Base-by-base conservation (phyloP, 1,140 invertebrate species). In the Protaetia brevitarsis region DNA sequence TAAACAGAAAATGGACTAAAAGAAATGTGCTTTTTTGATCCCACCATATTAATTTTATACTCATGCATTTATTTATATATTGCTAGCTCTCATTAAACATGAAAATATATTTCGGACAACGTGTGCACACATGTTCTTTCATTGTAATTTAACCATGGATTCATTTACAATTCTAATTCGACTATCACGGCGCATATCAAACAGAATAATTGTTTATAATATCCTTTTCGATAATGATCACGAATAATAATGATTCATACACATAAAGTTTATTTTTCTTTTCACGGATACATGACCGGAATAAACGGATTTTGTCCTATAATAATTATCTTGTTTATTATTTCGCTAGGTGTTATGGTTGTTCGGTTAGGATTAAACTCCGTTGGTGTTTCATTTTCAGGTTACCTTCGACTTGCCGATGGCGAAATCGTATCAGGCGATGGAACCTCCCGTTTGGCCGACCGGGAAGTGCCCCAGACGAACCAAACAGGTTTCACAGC, bases 381-480 rank as follows among this genome's bases (percentile, higher is more conserved):
- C n/a, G n/a, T 45, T 13, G 16, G 16, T 45, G 13, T 45, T 45
- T 45, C 0, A 45, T 19, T 45, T 45, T 13, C 23, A 45, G 41
- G 41, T 45, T 21, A 45, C 1, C 41, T 45, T 13, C 13, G n/a
- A 19, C 3, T 45, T 45, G 41, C 16, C 41, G 41, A 37, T 19
- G 41, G 41, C 41, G 5, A 45, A 45, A 2, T 21, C 41, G 41
- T 19, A 45, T 45, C 16, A 19, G 13, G 23, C 41, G 3, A 19
- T 45, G 16, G 41, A 45, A 45, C 41, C 41, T 45, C 41, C 41
- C 13, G 41, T 58, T 28, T 8, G 26, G 4, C 4, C 56, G 28
- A 58, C 11, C 21, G 56, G 56, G 56, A 58, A 58, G 56, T 58
- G 56, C 56, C 56, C 56, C 56, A 58, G 56, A 58, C 56, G n/a